Evolutionary conservation across 2,888 invertebrate genomes (phyloP).

Genomic region (Frankliniella fusca): DNA sequence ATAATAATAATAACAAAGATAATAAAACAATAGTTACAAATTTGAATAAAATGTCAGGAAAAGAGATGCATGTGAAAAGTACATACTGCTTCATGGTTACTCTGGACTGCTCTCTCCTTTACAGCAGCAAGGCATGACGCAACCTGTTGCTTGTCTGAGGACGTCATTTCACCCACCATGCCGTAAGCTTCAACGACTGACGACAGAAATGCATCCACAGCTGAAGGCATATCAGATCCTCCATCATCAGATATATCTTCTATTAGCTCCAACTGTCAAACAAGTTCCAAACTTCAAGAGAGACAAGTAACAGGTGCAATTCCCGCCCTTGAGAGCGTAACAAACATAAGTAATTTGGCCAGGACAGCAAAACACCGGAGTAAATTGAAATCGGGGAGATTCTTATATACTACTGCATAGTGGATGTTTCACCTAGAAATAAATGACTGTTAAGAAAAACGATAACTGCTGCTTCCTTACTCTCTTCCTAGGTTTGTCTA

Average conservation of each 20-base stretch:
- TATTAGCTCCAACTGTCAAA: background rate
- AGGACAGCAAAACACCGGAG: background rate
- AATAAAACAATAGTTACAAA: no score
- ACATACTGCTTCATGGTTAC: background rate
- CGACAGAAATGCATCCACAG: background rate
- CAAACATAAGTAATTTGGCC: background rate
- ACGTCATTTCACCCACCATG: constrained; percentile 10
- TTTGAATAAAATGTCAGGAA: background rate
- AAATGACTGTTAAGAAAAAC: background rate
- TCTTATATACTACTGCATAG: background rate
- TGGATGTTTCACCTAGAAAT: background rate
- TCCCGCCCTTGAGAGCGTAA: background rate
- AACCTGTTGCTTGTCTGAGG: constrained; percentile 2
- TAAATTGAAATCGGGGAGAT: background rate
- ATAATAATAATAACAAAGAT: no score
- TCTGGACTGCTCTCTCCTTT: background rate
- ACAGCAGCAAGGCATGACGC: background rate
- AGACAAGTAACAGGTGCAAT: background rate
- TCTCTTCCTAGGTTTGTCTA: background rate
- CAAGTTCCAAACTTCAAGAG: background rate
- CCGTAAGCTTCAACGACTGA: background rate
- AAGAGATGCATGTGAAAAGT: background rate
- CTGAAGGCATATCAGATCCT: background rate
- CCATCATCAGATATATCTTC: background rate
- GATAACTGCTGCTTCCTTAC: background rate